Percentiles rank a stretch among this genome's conserved stretches.
Conservation (phyloP, 1,140 invertebrate genomes). For the Micrasema longulum region DNA sequence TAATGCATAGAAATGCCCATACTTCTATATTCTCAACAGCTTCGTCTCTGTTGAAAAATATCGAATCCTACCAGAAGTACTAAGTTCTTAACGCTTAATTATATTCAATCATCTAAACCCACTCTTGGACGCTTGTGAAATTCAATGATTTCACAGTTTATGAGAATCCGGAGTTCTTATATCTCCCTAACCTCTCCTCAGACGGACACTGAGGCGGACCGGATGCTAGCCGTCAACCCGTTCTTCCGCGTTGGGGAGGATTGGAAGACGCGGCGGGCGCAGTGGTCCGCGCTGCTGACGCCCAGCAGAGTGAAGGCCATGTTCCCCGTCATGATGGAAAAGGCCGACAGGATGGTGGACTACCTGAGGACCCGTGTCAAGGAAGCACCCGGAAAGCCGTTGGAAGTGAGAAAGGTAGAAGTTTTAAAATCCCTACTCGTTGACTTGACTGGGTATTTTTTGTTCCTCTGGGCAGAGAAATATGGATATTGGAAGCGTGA, state of each 20-base stretch:
- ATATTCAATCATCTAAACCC: too few species aligned
- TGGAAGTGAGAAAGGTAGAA: constrained; percentile 45
- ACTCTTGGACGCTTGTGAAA: too few species aligned
- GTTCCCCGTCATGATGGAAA: constrained; percentile 27
- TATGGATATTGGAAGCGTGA: too few species aligned
- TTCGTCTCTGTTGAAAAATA: too few species aligned
- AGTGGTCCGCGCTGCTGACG: constrained; percentile 44
- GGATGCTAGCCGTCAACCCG: constrained; percentile 62
- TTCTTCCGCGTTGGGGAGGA: constrained; percentile 62
- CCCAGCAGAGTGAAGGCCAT: constrained; percentile 35
- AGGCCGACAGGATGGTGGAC: constrained; percentile 41
- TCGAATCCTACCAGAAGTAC: too few species aligned
- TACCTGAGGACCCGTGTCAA: constrained; percentile 41
- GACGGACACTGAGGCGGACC: constrained; percentile 59
- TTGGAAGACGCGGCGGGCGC: constrained; percentile 64
- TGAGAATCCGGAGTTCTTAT: too few species aligned
- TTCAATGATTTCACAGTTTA: too few species aligned
- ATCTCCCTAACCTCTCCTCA: constrained; percentile 49
- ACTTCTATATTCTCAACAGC: too few species aligned
- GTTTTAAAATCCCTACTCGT: too few species aligned
- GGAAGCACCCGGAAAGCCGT: constrained; percentile 31
- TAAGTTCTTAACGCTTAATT: too few species aligned
- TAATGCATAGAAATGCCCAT: too few species aligned
- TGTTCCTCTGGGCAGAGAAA: neutral
- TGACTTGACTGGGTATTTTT: neutral